Evolutionary conservation across 2,888 invertebrate species (phyloP), one percentile per base, ranked within the genome.

Genomic region (Caenorhabditis japonica): DNA sequence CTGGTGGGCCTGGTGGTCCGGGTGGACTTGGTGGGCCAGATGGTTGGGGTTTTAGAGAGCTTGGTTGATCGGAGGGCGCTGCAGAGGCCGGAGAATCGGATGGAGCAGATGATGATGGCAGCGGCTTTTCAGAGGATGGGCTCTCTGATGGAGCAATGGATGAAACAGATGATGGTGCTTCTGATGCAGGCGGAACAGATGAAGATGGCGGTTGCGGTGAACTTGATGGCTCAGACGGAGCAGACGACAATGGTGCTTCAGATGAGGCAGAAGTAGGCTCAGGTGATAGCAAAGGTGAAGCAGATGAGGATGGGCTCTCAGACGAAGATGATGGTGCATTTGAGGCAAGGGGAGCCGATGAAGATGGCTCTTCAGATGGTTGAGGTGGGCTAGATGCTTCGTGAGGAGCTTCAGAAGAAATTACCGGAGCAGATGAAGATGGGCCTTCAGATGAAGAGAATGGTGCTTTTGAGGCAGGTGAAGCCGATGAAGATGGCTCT

Each of bases 1-100:
- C 49, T 41, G 66, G 56, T 0, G 60, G 59, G 38, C 44, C 30
- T 39, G 36, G 56, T 5, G 56, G 56, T 46, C 56, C 56, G 10
- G 56, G 44, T 46, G 56, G 51, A 12, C 51, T 19, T 10, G 56
- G 56, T 3, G 30, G 43, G 4, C 56, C 39, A 7, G 30, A 30
- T 7, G 30, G 30, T 7, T 30, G 5, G 30, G 30, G 55, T 12
- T 15, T 43, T 1, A 41, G 27, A n/a, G 27, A 41, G 17, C 38
- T n/a, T 3, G 12, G 4, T 21, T 30, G 4, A 13, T 5, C 10
- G 19, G 19, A 19, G 43, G 10, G n/a, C 15, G 19, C 36, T 27
- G 8, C 3, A 15, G 47, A 33, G 5, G 21, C 25, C 23, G 38
- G 25, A 38, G 44, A 36, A 4, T 19, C 53, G 2, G 53, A 27